Evolutionary conservation across 2,113 vertebrate species (phyloP), one percentile per base, ranked within the genome.

Genomic region (Colossoma macropomum): DNA sequence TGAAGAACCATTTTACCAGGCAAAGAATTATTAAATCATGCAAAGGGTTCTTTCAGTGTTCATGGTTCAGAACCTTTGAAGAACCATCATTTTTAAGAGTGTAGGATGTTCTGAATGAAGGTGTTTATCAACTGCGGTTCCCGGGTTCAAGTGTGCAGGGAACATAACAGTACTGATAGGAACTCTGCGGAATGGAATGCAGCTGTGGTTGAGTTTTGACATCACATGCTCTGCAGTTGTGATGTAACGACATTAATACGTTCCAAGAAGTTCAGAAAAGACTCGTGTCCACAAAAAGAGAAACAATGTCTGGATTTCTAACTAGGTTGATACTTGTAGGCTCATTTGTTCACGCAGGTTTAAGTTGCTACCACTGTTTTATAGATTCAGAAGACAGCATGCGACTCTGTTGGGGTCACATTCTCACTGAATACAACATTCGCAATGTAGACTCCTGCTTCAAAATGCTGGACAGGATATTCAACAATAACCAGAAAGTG

Each of bases 351-450:
- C 15, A 50, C 27, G 8, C 50, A 12, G 85, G 84, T 80, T 80
- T 82, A 0, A 65, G 86, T 85, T 95, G 94, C 86, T 93, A 84
- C 72, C 50, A 85, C 23, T 94, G 93, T 84, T 92, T 94, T 0
- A 70, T 93, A 4, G 59, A 80, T 0, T 1, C 38, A 10, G 0
- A 79, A 1, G 84, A 88, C 70, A 87, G 84, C 25, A 0, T 41
- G 11, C 73, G 69, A 6, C 84, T 94, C 71, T 95, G 93, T 45
- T 85, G 30, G 86, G 91, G 92, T 48, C 77, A 92, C 76, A 10
- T 89, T 52, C 13, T 88, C 69, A 85, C 83, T 0, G 2, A 89
- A 21, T 0, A 86, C 63, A 80, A 88, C 0, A 27, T 89, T 32
- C 83, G 84, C 62, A 92, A 88, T 56, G 21, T 92, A 0, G 92